Evolutionary conservation across 2,113 vertebrate genomes (phyloP).

Genomic region (Ahaetulla prasina): DNA sequence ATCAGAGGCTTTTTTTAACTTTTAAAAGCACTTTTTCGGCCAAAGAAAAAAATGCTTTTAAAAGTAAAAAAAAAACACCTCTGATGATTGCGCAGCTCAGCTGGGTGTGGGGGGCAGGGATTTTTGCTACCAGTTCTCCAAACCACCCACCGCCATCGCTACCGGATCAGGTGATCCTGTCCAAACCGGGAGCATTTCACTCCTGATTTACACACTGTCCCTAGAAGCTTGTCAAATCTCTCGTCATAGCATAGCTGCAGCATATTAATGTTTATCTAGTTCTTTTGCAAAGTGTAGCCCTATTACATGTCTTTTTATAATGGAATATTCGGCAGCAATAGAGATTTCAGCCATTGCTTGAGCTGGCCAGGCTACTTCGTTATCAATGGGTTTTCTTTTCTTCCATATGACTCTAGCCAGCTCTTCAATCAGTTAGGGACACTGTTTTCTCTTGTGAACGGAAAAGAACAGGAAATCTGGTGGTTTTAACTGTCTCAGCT

Average conservation of each 20-base stretch:
- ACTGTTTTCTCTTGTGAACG: slow-evolving; percentile 6
- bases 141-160: no score
- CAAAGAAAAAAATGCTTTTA: no score
- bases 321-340: not conserved
- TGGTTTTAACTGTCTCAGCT: slow-evolving; percentile 14
- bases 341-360: not conserved
- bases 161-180: no score
- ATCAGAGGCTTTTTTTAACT: no score
- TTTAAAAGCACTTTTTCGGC: no score
- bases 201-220: no score
- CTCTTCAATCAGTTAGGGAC: slow-evolving; percentile 14
- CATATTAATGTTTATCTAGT: not conserved
- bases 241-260: not conserved
- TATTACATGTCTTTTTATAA: rapidly evolving
- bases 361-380: not conserved
- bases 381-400: not conserved
- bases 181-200: no score
- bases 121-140: no score
- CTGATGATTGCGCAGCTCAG: no score
- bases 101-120: no score
- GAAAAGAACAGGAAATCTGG: slow-evolving; percentile 22
- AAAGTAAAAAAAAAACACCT: no score
- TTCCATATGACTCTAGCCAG: not conserved
- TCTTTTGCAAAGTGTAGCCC: not conserved
- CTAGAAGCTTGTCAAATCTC: not conserved